Evolutionary conservation across 1,140 invertebrate genomes (phyloP).

Genomic region (Cyclina sinensis): DNA sequence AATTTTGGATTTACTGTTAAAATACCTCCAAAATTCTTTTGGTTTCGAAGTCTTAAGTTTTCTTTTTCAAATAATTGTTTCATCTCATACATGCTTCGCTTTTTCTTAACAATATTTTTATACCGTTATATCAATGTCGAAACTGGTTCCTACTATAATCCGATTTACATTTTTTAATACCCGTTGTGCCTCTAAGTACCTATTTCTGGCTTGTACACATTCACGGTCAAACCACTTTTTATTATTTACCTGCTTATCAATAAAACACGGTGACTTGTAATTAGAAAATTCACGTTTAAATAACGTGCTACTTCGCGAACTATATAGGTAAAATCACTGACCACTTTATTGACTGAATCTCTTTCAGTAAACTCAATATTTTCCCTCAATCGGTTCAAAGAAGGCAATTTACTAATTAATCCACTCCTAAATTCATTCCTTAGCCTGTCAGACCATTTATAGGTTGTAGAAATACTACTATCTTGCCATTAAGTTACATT

Average conservation of each 20-base stretch:
- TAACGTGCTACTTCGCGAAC: too few relatives aligned
- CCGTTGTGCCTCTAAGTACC: not conserved
- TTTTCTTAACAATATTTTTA: not conserved
- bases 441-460: not conserved
- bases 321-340: not conserved
- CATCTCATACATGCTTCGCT: not conserved
- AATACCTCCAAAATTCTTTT: constrained; percentile 40
- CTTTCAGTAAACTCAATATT: too few relatives aligned
- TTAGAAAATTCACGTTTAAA: not conserved
- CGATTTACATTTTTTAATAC: not conserved
- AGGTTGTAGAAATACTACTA: not conserved
- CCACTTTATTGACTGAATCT: too few relatives aligned
- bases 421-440: not conserved
- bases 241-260: not conserved
- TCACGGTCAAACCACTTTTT: constrained; percentile 12
- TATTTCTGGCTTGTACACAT: not conserved
- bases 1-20: not conserved
- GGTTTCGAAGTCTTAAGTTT: constrained; percentile 15
- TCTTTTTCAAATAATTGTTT: not conserved
- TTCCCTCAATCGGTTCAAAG: too few relatives aligned
- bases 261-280: not conserved
- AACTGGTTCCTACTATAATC: not conserved
- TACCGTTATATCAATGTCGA: not conserved
- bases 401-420: too few relatives aligned
- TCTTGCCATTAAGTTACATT: not conserved